Evolutionary conservation across 2,797 vertebrate genomes (phyloP), one percentile per base, ranked within the genome.

Genomic region (Silurus lanzhouensis): DNA sequence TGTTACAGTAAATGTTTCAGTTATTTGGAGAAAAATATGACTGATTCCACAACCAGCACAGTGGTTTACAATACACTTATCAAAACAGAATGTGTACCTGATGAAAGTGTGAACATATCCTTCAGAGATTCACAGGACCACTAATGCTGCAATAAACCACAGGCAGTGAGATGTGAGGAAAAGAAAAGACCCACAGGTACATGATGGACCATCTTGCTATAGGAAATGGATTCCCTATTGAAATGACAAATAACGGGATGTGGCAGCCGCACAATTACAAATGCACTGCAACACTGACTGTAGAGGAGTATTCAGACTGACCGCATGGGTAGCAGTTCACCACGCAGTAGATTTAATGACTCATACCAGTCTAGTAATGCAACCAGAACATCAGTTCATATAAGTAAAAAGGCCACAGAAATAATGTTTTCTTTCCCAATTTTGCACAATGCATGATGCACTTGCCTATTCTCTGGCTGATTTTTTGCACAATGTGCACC

Each of bases 271-370:
- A 75, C 81, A 22, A 77, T 78, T 78, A 86, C 81, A 86, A 72
- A 76, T 64, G 82, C 58, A 83, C 46, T 63, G 58, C 64, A 83
- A 79, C 66, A 64, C n/a, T 83, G 55, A 52, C 44, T 79, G 22
- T 75, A 71, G 68, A 87, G 60, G 31, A 84, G 78, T 75, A 75
- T 27, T 15, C 57, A 74, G 81, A 83, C 57, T 79, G 64, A 80
- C 82, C 55, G 31, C 77, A 87, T 84, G 31, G 82, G 61, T 58
- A 84, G 76, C 77, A 58, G 61, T 68, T 84, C 77, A 87, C 86
- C 82, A 84, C 82, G 68, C 82, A 87, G 60, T 44, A 84, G 12
- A 75, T 86, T 55, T 66, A 86, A 81, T 87, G 82, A 87, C 82
- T 87, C 86, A 87, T 81, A 81, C 22, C 76, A 67, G 82, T 74